Conservation (phyloP, 2,113 vertebrate species). For the Tragelaphus buxtoni region DNA sequence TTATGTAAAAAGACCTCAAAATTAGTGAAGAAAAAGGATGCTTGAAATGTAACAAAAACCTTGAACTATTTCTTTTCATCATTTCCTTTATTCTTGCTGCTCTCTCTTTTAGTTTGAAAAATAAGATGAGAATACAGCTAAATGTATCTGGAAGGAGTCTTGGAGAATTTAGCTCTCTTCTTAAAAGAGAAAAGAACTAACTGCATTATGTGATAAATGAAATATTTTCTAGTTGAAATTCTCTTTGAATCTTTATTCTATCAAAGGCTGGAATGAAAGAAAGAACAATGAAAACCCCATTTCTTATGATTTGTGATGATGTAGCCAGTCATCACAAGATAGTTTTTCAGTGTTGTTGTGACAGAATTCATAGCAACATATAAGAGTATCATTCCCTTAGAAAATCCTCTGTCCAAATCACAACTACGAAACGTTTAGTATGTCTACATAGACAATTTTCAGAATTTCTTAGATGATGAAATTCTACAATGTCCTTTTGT, state of each 20-base stretch:
- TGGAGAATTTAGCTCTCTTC: neutral
- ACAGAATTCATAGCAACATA: neutral
- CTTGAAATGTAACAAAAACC: neutral
- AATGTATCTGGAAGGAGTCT: neutral
- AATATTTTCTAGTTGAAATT: conserved; percentile 46
- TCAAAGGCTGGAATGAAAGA: neutral
- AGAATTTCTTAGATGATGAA: neutral
- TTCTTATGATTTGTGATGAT: neutral
- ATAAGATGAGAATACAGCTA: neutral
- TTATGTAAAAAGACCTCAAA: neutral
- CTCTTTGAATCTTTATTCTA: conserved; percentile 3
- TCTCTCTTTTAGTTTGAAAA: conserved; percentile 30
- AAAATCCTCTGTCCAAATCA: neutral
- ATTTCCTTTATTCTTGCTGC: conserved; percentile 4
- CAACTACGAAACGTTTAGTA: neutral
- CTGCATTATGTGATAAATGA: conserved; percentile 30
- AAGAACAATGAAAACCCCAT: neutral
- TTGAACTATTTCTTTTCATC: conserved; percentile 20
- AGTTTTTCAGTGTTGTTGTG: neutral
- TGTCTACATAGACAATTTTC: neutral
- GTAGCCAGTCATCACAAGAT: neutral
- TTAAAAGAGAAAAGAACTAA: neutral
- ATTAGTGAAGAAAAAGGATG: neutral
- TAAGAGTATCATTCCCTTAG: neutral
- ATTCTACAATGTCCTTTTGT: neutral